A percentile compares a stretch with the other conserved stretches of the same genome.
phyloP scores from a whole-genome alignment of 2,113 vertebrate species.

The Pseudorhombus dupliciocellatus region DNA sequence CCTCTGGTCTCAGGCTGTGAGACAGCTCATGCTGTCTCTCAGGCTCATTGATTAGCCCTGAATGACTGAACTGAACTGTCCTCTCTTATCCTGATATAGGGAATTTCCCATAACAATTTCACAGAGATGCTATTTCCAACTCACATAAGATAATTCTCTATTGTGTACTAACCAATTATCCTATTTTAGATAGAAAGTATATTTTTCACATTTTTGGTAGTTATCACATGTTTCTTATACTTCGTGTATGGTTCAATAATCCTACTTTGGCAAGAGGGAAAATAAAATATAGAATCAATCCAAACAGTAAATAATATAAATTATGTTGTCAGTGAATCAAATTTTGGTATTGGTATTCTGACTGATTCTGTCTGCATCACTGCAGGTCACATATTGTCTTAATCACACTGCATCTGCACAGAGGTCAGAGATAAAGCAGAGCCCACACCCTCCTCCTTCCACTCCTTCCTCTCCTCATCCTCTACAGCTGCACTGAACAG shows the following conservation, averaged over 20 bases:
- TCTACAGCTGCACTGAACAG: constrained; percentile 50
- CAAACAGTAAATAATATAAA: not conserved
- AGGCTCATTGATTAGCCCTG: not conserved
- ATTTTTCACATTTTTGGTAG: not conserved
- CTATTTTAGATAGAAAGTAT: not conserved
- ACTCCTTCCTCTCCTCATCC: constrained; percentile 39
- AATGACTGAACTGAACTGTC: not conserved
- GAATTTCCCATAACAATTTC: too few relatives aligned
- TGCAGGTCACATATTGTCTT: constrained; percentile 12
- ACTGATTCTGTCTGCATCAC: not conserved
- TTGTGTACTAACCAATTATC: too few relatives aligned
- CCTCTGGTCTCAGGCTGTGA: not conserved
- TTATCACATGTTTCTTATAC: too few relatives aligned
- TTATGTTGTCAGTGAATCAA: not conserved
- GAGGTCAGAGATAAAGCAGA: constrained; percentile 19
- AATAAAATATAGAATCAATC: too few relatives aligned
- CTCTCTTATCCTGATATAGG: not conserved
- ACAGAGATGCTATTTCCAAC: too few relatives aligned
- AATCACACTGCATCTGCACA: constrained; percentile 1
- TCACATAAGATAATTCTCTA: too few relatives aligned
- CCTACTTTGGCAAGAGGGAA: too few relatives aligned
- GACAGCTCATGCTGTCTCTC: not conserved
- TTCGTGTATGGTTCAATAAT: too few relatives aligned
- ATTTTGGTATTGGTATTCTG: not conserved
- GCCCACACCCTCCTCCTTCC: constrained; percentile 14